Evolutionary conservation across 2,888 invertebrate species (phyloP), one percentile per base, ranked within the genome.

Genomic region (Caenorhabditis becei): DNA sequence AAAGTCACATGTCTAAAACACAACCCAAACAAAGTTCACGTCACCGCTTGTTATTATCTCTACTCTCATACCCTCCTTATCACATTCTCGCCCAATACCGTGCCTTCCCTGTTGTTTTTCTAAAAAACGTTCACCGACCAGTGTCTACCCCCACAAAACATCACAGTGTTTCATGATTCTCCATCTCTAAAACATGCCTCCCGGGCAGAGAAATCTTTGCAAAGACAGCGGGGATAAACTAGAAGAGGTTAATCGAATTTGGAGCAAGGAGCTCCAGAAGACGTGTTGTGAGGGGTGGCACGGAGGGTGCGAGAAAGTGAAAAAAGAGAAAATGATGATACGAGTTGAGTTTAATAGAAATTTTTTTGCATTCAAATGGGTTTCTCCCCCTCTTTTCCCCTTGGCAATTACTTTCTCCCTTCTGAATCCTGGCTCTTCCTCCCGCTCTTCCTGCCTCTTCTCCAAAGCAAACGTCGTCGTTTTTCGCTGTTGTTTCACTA

Each of bases 241-340:
- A 59, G 75, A 66, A 61, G 66, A 75, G 66, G 75, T 75, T 75
- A 75, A 75, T 75, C 66, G 75, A 66, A 66, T 75, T 75, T 66
- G 47, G 18, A 14, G 47, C 3, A n/a, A 47, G 18, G 41, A 41
- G 41, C 41, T 47, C 18, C 4, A 18, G 16, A 10, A 41, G 47
- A 18, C 5, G 47, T 47, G 47, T 47, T 47, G n/a, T 47, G 41
- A n/a, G n/a, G n/a, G 8, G 20, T 20, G 10, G 61, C 26, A 72
- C 37, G 41, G 59, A 53, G 20, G 44, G 62, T 32, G 56, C 16
- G 56, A 32, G 20, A 3, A 10, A 32, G 54, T 3, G 26, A 28
- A 32, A 20, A 35, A 35, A 28, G 35, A 18, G 20, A 3, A 44
- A 24, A 23, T 24, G 51, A 51, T 24, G 56, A 56, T 56, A 35